These are phyloP conservation scores for Caenorhabditis sp. DNA, from an alignment of 2,888 invertebrate genomes.

Conservation along the genomic window DNA sequence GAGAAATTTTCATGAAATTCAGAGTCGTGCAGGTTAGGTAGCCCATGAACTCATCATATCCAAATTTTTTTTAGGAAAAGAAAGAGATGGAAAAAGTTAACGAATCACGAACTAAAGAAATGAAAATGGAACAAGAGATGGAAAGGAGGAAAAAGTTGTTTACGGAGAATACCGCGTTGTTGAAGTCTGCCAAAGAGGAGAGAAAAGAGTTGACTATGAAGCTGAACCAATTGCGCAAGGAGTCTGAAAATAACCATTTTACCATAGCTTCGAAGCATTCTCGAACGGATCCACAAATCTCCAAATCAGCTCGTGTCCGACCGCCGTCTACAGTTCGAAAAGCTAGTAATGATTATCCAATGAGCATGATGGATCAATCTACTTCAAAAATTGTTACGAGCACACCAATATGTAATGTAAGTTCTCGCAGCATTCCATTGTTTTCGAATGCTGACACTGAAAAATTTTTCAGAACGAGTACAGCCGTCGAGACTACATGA, in stretches of 20 bases:
- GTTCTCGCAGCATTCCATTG: neutral
- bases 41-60: neutral
- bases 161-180: slow-evolving; percentile 7
- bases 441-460: too few species aligned
- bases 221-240: neutral
- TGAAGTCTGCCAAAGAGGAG: slow-evolving; percentile 39
- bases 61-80: slow-evolving; percentile 28
- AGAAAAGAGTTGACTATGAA: slow-evolving; percentile 30
- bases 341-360: slow-evolving; percentile 21
- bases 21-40: slow-evolving; percentile 7
- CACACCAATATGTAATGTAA: slow-evolving; percentile 46
- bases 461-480: slow-evolving; percentile 30
- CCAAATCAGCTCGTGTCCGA: slow-evolving; percentile 15
- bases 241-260: neutral
- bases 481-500: slow-evolving; percentile 46
- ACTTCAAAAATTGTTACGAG: slow-evolving; percentile 53
- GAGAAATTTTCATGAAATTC: slow-evolving; percentile 53
- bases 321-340: slow-evolving; percentile 11
- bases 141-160: slow-evolving; percentile 37
- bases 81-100: slow-evolving; percentile 20
- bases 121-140: slow-evolving; percentile 34
- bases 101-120: slow-evolving; percentile 14
- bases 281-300: slow-evolving; percentile 21
- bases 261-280: neutral
- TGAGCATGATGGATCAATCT: slow-evolving; percentile 37